Conservation (phyloP, 2,113 vertebrate species). For the Charina bottae region DNA sequence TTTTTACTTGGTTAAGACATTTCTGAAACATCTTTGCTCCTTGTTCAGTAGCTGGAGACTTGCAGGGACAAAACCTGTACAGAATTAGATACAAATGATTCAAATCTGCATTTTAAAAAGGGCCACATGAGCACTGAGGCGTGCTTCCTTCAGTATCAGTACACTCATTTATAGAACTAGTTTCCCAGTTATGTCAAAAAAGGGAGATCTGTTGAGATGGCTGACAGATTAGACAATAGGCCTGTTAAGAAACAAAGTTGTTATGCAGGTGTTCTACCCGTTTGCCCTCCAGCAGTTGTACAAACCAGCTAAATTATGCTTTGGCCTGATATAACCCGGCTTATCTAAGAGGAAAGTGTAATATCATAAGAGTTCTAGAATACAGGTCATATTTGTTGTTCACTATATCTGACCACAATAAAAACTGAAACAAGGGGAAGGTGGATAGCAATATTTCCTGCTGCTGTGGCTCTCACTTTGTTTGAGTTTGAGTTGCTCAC, state of each 20-base stretch:
- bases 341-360: conserved; percentile 34
- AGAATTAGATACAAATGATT: conserved; percentile 61
- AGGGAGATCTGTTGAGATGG: conserved; percentile 60
- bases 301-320: conserved; percentile 42
- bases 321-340: conserved; percentile 4
- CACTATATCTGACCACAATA: background rate
- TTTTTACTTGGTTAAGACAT: background rate
- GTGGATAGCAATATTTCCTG: conserved; percentile 19
- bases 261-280: conserved; percentile 58
- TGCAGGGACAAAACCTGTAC: conserved; percentile 39
- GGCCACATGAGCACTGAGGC: conserved; percentile 53
- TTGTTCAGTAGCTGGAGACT: conserved; percentile 68
- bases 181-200: conserved; percentile 71
- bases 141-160: conserved; percentile 60
- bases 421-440: background rate
- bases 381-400: background rate
- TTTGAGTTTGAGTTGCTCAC: background rate
- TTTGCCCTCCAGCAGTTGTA: conserved; percentile 71
- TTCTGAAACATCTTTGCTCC: conserved; percentile 25
- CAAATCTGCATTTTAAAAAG: conserved; percentile 38
- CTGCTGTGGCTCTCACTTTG: conserved; percentile 3
- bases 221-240: conserved; percentile 73
- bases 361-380: background rate
- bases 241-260: conserved; percentile 63
- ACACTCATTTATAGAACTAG: conserved; percentile 61